Evolutionary conservation across 2,113 vertebrate species (phyloP), one percentile per base, ranked within the genome.

Genomic region (Martes martes): DNA sequence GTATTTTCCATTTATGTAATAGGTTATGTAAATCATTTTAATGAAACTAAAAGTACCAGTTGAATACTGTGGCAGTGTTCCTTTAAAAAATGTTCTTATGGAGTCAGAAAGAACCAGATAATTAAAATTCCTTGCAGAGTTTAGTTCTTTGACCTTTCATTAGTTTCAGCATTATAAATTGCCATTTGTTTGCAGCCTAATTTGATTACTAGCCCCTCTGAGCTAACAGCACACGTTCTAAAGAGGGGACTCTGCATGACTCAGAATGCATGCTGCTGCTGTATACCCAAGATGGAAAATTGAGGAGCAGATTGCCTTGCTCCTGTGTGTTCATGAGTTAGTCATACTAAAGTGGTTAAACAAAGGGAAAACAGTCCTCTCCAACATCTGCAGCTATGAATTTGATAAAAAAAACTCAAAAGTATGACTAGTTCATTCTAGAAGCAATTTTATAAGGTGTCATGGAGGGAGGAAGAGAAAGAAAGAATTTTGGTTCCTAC

Each of bases 91-190:
- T 90, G 50, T 97, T 97, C 95, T 96, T 94, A 47, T 42, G 16
- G 61, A 97, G 86, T 95, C 79, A 89, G 87, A 92, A 96, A 96
- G 83, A 95, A 95, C 67, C 87, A 47, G 89, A 95, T 98, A 98
- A 98, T 95, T 97, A 97, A 97, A 98, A 98, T 79, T 96, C 86
- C 86, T 80, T 80, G 63, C 83, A 92, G 96, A 95, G 89, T 89
- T 97, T 91, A 95, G 95, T 97, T 97, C 86, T 96, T 96, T 97
- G 96, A 97, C 96, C 96, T 95, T 97, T 98, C 89, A 95, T 98
- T 98, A 97, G 86, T 96, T 97, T 97, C 74, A 93, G 96, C 79
- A 93, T 96, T 97, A 95, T 96, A 96, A 96, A 96, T 93, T 96
- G 97, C 94, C 89, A 92, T 95, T 97, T 98, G 93, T 98, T 97